Percentiles rank a stretch among this genome's conserved stretches.
Evolutionary conservation across 1,140 invertebrate species (phyloP).

Genomic region (Ceratina calcarata): DNA sequence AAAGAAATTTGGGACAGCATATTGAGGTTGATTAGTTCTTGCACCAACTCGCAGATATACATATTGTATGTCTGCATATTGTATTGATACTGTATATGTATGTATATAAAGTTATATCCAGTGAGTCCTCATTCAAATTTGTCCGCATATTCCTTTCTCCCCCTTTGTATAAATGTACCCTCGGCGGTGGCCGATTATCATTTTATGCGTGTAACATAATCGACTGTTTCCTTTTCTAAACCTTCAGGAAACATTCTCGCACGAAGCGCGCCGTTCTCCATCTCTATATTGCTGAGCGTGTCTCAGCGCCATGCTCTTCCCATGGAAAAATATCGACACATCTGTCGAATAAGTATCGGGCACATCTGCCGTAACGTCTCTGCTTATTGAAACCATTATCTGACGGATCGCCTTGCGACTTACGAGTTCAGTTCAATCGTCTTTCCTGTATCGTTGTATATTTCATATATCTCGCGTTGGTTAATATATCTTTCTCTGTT

Average conservation of each 20-base stretch:
- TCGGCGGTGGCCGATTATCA: constrained; percentile 36
- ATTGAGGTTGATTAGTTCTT: no score
- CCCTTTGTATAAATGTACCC: neutral
- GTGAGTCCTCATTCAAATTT: neutral
- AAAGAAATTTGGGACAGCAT: no score
- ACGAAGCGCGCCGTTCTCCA: constrained; percentile 38
- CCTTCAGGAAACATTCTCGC: constrained; percentile 37
- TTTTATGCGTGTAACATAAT: constrained; percentile 48
- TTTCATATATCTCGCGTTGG: no score
- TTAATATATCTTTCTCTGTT: no score
- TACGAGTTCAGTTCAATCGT: neutral
- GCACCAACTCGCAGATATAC: no score
- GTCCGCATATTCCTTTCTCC: neutral
- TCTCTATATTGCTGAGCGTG: constrained; percentile 66
- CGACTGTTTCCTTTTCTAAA: constrained; percentile 11
- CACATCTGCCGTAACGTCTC: constrained; percentile 70
- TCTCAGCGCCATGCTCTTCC: constrained; percentile 56
- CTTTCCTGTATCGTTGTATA: constrained; percentile 6
- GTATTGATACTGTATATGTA: no score
- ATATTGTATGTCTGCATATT: no score
- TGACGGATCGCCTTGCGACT: constrained; percentile 44
- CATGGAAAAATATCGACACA: constrained; percentile 71
- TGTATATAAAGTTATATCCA: neutral
- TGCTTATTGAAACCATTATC: constrained; percentile 47
- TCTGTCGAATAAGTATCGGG: constrained; percentile 72